phyloP scores from a whole-genome alignment of 2,113 vertebrate genomes.

The Natator depressus region DNA sequence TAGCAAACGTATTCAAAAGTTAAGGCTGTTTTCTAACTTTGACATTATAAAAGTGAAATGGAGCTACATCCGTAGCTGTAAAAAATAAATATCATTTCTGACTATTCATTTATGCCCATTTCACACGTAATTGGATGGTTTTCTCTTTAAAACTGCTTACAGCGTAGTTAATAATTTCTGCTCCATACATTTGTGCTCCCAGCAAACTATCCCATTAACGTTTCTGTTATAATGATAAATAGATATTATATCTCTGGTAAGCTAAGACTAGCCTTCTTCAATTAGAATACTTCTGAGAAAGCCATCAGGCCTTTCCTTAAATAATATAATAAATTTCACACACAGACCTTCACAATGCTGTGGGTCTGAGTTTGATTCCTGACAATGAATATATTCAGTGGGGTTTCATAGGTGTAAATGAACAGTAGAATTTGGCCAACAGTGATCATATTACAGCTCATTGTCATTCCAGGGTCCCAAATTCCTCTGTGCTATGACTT shows the following conservation, averaged over 20 bases:
- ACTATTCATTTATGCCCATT: slow-evolving; percentile 17
- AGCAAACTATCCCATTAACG: background rate
- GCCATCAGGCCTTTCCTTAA: background rate
- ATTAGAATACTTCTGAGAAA: background rate
- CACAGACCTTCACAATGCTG: background rate
- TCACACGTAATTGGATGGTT: slow-evolving; percentile 50
- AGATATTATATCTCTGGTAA: background rate
- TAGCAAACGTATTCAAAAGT: slow-evolving; percentile 75
- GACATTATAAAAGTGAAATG: slow-evolving; percentile 71
- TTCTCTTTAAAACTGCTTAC: slow-evolving; percentile 42
- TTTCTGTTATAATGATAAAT: background rate
- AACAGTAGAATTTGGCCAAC: background rate
- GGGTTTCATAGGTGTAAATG: background rate
- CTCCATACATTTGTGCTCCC: background rate
- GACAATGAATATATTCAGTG: background rate
- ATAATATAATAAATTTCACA: background rate
- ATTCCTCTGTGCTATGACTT: background rate
- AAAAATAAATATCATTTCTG: slow-evolving; percentile 65
- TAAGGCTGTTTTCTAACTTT: slow-evolving; percentile 61
- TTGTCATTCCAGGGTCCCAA: background rate
- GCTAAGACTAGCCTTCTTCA: background rate
- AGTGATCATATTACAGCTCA: background rate
- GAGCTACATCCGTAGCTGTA: slow-evolving; percentile 58
- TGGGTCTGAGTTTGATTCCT: background rate
- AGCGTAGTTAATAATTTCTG: slow-evolving; percentile 36